Evolutionary conservation across 1,140 invertebrate genomes (phyloP), one percentile per base, ranked within the genome.

Genomic region (Drosophila navojoa): DNA sequence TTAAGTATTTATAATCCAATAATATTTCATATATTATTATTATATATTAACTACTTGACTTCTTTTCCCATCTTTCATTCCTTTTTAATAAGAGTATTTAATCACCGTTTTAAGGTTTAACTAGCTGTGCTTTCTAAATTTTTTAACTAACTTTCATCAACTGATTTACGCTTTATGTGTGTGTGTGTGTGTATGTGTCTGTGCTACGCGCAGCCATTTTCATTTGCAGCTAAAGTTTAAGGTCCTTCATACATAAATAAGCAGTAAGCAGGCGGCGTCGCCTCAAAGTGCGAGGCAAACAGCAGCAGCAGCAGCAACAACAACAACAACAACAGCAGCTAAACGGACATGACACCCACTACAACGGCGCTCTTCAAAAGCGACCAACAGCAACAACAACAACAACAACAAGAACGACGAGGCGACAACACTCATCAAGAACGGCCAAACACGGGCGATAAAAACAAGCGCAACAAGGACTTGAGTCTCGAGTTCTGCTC

Each of bases 201-300:
- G 27, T 29, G 29, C 15, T 63, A 16, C 58, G 40, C 72, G 58
- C 59, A 76, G 72, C 82, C 84, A 89, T 82, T 89, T 87, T 82
- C 76, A 82, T 87, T 76, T 73, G 71, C 72, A 82, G 72, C 76
- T 54, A 87, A 89, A 87, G 82, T 87, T 87, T 89, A 87, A 87
- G 82, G 82, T 87, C 84, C 82, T 89, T 87, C 84, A 87, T 87
- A 87, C 82, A 87, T 87, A 87, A 87, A 87, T 89, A 87, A 87
- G 82, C 72, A 87, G 84, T 87, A 82, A 77, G 76, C 76, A 77
- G 72, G 75, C 81, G 75, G 78, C 79, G 75, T 82, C 76, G 79
- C 79, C 71, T 87, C 84, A 86, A 86, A 86, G 82, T 70, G 71
- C 45, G 67, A 59, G 67, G 80, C 67, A 81, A 82, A 61, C 66